These are phyloP conservation scores for Hybos culiciformis DNA, from an alignment of 2,888 invertebrate species.

Conservation along the genomic window DNA sequence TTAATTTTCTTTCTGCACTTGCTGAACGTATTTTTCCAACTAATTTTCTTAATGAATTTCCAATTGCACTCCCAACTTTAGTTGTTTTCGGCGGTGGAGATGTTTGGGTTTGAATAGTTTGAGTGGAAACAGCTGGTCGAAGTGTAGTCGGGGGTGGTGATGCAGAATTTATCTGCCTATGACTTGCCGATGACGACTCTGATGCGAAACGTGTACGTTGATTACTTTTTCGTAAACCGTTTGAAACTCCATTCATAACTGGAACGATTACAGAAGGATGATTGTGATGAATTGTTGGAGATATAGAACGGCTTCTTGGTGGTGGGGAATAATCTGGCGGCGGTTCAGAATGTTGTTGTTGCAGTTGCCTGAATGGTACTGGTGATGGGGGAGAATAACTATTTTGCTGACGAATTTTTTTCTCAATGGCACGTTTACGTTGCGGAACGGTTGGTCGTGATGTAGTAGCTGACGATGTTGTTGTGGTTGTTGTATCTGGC, in stretches of 20 bases:
- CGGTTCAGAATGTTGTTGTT: conserved; percentile 42
- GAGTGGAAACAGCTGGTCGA: conserved; percentile 25
- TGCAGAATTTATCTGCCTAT: conserved; percentile 17
- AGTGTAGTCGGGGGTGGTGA: conserved; percentile 2
- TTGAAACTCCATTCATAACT: conserved; percentile 35
- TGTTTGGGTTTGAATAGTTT: conserved; percentile 32
- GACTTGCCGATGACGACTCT: conserved; percentile 25
- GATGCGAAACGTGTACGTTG: conserved; percentile 59
- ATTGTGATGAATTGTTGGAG: conserved; percentile 22
- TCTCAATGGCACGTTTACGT: conserved; percentile 44
- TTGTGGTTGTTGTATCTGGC: conserved; percentile 6
- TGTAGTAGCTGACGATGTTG: not conserved
- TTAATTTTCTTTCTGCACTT: conserved; percentile 51
- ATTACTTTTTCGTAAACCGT: conserved; percentile 38
- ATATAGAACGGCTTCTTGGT: conserved; percentile 31
- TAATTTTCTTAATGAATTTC: conserved; percentile 67
- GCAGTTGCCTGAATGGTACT: conserved; percentile 26
- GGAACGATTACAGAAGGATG: conserved; percentile 11
- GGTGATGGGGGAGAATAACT: conserved; percentile 33
- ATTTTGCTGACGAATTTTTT: conserved; percentile 38
- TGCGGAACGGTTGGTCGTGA: conserved; percentile 50
- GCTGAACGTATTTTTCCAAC: conserved; percentile 72
- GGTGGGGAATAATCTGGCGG: conserved; percentile 61
- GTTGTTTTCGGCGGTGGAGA: conserved; percentile 26
- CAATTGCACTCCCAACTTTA: conserved; percentile 48